Evolutionary conservation across 2,888 invertebrate species (phyloP).

Genomic region (Agrotis ipsilon): DNA sequence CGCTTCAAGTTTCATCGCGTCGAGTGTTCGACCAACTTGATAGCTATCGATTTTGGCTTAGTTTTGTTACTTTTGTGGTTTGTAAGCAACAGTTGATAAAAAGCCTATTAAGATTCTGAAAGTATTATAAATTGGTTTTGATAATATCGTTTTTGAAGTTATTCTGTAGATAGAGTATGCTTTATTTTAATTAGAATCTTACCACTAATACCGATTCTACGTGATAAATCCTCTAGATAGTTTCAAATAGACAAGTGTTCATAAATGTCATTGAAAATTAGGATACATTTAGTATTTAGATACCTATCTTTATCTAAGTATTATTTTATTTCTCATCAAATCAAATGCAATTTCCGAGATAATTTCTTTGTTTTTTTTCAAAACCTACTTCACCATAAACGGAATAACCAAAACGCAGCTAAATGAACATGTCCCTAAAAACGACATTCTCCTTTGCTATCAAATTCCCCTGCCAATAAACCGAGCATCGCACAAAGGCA

Average conservation of each 20-base stretch:
- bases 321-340: neutral
- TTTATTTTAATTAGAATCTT: too few relatives aligned
- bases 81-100: conserved; percentile 27
- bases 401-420: neutral
- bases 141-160: neutral
- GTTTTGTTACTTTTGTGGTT: conserved; percentile 24
- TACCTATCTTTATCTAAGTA: too few relatives aligned
- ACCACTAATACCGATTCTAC: too few relatives aligned
- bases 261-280: too few relatives aligned
- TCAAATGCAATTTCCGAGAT: neutral
- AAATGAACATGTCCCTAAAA: conserved; percentile 1
- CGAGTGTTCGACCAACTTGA: conserved; percentile 32
- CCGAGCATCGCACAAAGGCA: conserved; percentile 49
- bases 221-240: too few relatives aligned
- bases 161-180: neutral
- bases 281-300: too few relatives aligned
- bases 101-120: neutral
- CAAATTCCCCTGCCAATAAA: conserved; percentile 46
- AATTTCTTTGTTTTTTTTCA: neutral
- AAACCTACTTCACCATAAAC: neutral
- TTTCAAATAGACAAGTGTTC: too few relatives aligned
- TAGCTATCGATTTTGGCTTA: conserved; percentile 51
- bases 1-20: conserved; percentile 46
- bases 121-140: neutral
- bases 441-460: neutral